These are phyloP conservation scores for Lasioglossum pauxillum DNA, from an alignment of 2,888 invertebrate species.

Conservation along the genomic window DNA sequence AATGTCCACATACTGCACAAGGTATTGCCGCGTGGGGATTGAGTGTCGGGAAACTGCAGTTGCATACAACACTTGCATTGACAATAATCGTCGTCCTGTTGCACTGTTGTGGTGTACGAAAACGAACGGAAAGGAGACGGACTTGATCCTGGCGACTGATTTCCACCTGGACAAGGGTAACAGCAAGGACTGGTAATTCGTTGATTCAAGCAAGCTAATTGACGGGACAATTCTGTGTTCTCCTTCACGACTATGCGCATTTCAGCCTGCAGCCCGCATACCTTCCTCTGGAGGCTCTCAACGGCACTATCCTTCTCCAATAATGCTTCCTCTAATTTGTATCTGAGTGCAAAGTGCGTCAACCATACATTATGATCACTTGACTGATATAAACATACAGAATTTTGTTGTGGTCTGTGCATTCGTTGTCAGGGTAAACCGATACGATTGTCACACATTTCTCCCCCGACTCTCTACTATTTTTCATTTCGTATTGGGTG, in stretches of 20 bases:
- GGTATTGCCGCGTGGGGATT: slow-evolving; percentile 54
- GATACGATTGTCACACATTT: slow-evolving; percentile 30
- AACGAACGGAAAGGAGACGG: slow-evolving; percentile 52
- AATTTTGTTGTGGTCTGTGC: slow-evolving; percentile 18
- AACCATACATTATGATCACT: slow-evolving; percentile 22
- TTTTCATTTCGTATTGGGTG: slow-evolving; percentile 4
- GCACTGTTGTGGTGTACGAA: slow-evolving; percentile 58
- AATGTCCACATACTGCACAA: slow-evolving; percentile 59
- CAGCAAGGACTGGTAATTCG: slow-evolving; percentile 69
- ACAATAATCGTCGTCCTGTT: slow-evolving; percentile 68
- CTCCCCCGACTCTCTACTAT: slow-evolving; percentile 23
- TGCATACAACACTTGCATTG: slow-evolving; percentile 69
- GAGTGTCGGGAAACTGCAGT: slow-evolving; percentile 54
- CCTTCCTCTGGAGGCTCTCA: slow-evolving; percentile 87
- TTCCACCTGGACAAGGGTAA: slow-evolving; percentile 65
- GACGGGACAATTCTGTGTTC: slow-evolving; percentile 86
- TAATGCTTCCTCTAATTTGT: slow-evolving; percentile 88
- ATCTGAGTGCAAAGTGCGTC: slow-evolving; percentile 83
- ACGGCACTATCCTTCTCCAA: slow-evolving; percentile 88
- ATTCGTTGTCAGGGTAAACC: slow-evolving; percentile 54
- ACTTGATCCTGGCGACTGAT: slow-evolving; percentile 53
- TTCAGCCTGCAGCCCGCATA: slow-evolving; percentile 88
- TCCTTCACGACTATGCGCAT: slow-evolving; percentile 88
- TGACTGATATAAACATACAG: slow-evolving; percentile 25
- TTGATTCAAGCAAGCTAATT: slow-evolving; percentile 81